These are phyloP conservation scores for Darevskia mixta DNA, from an alignment of 2,797 vertebrate genomes.

Conservation along the genomic window DNA sequence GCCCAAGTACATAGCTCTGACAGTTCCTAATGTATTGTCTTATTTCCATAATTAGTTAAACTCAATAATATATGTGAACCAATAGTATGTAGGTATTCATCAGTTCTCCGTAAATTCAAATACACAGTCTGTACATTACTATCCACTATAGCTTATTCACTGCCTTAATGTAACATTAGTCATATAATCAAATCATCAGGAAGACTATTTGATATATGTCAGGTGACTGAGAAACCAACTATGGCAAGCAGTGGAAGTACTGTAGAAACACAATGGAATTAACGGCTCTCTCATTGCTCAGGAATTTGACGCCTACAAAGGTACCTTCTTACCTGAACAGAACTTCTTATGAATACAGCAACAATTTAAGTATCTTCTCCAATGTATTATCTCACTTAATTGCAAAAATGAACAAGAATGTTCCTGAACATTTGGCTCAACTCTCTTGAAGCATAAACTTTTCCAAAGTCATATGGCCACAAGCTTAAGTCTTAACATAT, in stretches of 20 bases:
- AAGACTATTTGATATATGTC: neutral
- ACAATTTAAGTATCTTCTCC: neutral
- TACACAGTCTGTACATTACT: neutral
- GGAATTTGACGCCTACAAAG: neutral
- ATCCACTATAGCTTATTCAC: neutral
- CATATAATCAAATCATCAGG: neutral
- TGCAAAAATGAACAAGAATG: neutral
- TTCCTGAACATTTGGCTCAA: neutral
- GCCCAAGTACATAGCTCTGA: neutral
- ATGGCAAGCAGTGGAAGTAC: neutral
- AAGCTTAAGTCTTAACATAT: neutral
- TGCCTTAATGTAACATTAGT: neutral
- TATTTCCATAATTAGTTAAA: neutral
- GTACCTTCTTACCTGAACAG: neutral
- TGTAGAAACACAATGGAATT: neutral
- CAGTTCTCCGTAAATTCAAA: neutral
- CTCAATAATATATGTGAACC: neutral
- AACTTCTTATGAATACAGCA: neutral
- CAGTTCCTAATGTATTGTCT: neutral
- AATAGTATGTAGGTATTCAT: neutral
- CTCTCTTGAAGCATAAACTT: no score
- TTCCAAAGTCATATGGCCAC: neutral
- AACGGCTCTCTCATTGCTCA: neutral
- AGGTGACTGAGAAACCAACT: neutral
- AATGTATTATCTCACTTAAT: neutral